phyloP scores from a whole-genome alignment of 2,888 invertebrate genomes.

The Prosopocoilus inquinatus region DNA sequence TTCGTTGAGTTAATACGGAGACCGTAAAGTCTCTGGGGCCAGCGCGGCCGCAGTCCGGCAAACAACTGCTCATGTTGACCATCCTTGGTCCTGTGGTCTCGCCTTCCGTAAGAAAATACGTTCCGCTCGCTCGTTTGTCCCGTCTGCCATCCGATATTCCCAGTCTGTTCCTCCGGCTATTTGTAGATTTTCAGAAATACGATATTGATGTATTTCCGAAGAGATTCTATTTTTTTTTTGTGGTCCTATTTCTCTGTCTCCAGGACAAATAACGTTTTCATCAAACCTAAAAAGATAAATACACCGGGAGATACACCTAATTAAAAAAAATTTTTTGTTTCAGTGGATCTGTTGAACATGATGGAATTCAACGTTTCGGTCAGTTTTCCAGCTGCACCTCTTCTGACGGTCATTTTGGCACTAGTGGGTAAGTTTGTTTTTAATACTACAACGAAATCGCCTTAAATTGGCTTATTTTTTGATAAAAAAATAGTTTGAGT shows the following conservation, averaged over 20 bases:
- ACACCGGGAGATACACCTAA: too few species aligned
- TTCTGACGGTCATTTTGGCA: slow-evolving; percentile 95
- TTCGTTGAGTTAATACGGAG: slow-evolving; percentile 1
- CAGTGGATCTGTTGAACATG: slow-evolving; percentile 98
- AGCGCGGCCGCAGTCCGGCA: slow-evolving; percentile 39
- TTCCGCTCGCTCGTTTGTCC: slow-evolving; percentile 11
- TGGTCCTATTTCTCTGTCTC: too few species aligned
- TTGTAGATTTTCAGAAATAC: slow-evolving; percentile 17
- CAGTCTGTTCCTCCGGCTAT: slow-evolving; percentile 15
- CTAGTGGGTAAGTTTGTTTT: slow-evolving; percentile 94
- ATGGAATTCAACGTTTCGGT: slow-evolving; percentile 93
- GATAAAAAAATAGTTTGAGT: too few species aligned
- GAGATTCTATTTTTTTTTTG: neutral
- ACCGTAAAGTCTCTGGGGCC: slow-evolving; percentile 35
- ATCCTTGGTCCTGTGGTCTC: slow-evolving; percentile 31
- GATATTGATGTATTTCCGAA: slow-evolving; percentile 7
- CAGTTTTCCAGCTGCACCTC: slow-evolving; percentile 93
- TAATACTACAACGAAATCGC: too few species aligned
- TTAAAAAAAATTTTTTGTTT: slow-evolving; percentile 46
- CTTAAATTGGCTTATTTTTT: too few species aligned
- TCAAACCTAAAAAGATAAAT: too few species aligned
- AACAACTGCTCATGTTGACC: slow-evolving; percentile 44
- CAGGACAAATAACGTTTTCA: too few species aligned
- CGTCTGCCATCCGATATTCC: slow-evolving; percentile 18
- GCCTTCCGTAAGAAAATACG: slow-evolving; percentile 25